Conservation (phyloP, 2,888 invertebrate genomes). For the Endomychus coccineus region DNA sequence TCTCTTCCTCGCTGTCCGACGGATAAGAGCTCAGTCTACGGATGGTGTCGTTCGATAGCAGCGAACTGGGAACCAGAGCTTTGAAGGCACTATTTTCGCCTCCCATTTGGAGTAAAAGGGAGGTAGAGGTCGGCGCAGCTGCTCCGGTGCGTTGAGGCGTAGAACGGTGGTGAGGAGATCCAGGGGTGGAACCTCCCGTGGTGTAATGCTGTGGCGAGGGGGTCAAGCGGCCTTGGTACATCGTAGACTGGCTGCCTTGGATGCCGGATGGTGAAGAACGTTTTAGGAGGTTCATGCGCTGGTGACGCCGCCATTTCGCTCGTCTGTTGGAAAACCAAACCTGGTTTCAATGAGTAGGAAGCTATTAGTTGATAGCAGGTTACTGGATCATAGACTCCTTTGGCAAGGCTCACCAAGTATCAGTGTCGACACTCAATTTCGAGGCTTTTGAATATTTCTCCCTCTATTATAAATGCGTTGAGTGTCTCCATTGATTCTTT, state of each 20-base stretch:
- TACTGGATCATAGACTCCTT: no score
- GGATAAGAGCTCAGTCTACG: constrained; percentile 47
- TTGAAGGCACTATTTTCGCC: constrained; percentile 87
- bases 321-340: constrained; percentile 99
- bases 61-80: constrained; percentile 59
- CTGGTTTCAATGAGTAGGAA: constrained; percentile 69
- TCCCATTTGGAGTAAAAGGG: constrained; percentile 58
- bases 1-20: constrained; percentile 68
- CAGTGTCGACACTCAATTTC: no score
- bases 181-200: constrained; percentile 57
- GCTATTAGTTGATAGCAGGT: no score
- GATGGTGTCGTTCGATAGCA: constrained; percentile 52
- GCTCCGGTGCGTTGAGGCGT: constrained; percentile 43
- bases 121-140: constrained; percentile 42
- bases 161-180: constrained; percentile 48
- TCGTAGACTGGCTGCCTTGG: constrained; percentile 31
- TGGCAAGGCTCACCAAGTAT: no score
- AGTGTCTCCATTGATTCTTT: no score
- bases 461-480: no score
- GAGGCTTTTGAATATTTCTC: no score
- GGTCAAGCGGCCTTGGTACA: constrained; percentile 42
- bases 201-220: constrained; percentile 55
- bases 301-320: constrained; percentile 96
- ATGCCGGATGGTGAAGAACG: constrained; percentile 50
- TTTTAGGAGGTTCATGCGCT: constrained; percentile 88